A percentile compares a stretch with the other conserved stretches of the same genome.
Evolutionary conservation across 2,113 vertebrate genomes (phyloP).

Genomic region (Dolichotis patagonum): DNA sequence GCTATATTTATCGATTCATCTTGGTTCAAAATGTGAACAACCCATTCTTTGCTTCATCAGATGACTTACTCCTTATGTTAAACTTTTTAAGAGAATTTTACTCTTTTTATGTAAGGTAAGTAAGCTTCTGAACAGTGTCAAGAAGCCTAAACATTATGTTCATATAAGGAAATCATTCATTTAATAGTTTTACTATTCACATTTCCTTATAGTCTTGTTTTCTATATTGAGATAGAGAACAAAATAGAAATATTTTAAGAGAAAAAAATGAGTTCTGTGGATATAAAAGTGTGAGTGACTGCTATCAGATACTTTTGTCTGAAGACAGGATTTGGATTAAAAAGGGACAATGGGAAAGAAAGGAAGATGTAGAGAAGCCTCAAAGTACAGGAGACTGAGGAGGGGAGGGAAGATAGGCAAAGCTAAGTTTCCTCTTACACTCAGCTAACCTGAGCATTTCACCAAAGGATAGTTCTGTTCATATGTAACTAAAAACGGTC

Average conservation of each 20-base stretch:
- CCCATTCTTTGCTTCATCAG: not conserved
- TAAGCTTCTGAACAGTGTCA: not conserved
- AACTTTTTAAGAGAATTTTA: not conserved
- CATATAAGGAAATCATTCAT: not conserved
- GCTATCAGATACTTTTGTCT: not conserved
- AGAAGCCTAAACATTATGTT: not conserved
- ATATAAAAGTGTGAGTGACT: not conserved
- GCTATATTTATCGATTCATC: not conserved
- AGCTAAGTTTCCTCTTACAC: not conserved
- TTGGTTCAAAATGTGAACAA: not conserved
- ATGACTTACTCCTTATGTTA: not conserved
- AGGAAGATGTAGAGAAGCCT: not conserved
- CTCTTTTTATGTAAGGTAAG: not conserved
- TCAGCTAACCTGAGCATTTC: not conserved
- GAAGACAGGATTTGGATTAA: not conserved
- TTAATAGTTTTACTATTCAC: not conserved
- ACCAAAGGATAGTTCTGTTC: not conserved
- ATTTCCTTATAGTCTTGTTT: not conserved
- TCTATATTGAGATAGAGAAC: not conserved
- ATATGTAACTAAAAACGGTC: not conserved
- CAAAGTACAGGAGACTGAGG: too few species aligned
- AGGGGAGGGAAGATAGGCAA: not conserved
- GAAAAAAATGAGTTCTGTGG: not conserved
- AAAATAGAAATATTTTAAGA: not conserved
- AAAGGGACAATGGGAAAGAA: too few species aligned